Evolutionary conservation across 2,888 invertebrate genomes (phyloP), one percentile per base, ranked within the genome.

Genomic region (Crioceris asparagi): DNA sequence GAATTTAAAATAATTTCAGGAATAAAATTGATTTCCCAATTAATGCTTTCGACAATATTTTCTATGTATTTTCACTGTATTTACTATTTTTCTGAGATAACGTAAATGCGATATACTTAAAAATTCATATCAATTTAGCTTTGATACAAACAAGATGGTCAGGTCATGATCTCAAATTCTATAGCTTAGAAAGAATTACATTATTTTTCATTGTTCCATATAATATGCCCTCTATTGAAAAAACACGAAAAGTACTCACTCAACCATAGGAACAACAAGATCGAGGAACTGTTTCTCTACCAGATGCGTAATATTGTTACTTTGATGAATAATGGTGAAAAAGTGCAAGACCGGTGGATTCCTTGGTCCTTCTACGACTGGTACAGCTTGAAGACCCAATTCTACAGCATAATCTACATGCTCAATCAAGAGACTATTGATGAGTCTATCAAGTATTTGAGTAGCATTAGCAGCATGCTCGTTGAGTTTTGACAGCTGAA

Each of bases 341-440:
- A 96, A 97, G 62, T 91, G 83, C 43, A 94, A 79, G 44, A 85
- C 87, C 14, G 87, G 86, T 2, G 79, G 77, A 1, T 72, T 73
- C 65, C 90, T 88, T 48, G 56, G 50, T 4, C 83, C 85, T 62
- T 98, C 97, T 0, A 83, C 83, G 18, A 88, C 79, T 0, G 91
- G 91, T 44, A 91, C 83, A 15, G 83, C 81, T 60, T 88, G 90
- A 31, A 96, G 66, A 0, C 92, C 96, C 29, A 96, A 64, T 59
- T 97, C 97, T 3, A 98, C 67, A 0, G 96, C 97, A 63, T 98
- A 98, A 61, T 94, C 93, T 1, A 97, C 85, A 60, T 96, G 96
- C 51, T 98, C 94, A 2, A 77, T 75, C 52, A 92, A 75, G 12
- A 98, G 65, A 55, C 84, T 83, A 46, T 88, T 84, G 17, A 92